Base-by-base conservation (phyloP, 2,797 vertebrate genomes). In the Enoplosus armatus region DNA sequence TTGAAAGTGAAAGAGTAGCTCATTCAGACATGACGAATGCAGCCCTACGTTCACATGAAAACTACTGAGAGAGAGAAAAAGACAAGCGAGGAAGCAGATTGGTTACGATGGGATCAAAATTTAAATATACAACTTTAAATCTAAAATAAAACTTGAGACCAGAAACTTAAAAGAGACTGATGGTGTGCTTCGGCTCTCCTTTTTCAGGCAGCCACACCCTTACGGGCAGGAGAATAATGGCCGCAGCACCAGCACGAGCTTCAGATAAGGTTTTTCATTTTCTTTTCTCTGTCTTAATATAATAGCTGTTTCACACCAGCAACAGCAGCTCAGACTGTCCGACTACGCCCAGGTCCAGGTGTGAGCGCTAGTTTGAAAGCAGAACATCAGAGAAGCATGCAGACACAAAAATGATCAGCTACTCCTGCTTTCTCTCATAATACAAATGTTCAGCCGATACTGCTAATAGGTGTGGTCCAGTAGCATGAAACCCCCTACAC, bases 391-490 rank as follows among this genome's bases (percentile, higher is more conserved):
- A 41, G 33, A 33, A 41, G 16, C n/a, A 24, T 11, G 31, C 12
- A 7, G 14, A 43, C 43, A 53, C 60, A 47, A 4, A 39, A 20
- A 33, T 4, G 0, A 53, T 26, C 20, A n/a, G 45, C 48, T 14
- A 26, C 63, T 56, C 14, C 43, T 54, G 26, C 37, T 58, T 74
- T 58, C 56, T 31, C 4, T 35, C 50, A 29, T 22, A 33, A 27
- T 14, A 9, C 37, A 75, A 59, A 72, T 16, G 54, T 16, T 60
- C 31, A 74, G 35, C 43, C 7, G 14, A 54, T 74, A 66, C 48
- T 51, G 41, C 43, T 56, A 1, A 76, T 12, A 24, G 72, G 80
- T 77, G 77, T 69, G 73, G 68, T 33, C 47, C 33, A n/a, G 59
- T 15, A 33, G 8, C 14, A 24, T 27, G 61, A 72, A 58, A 12